Evolutionary conservation across 23 tunicate species (phyloP), one percentile per base, ranked within the genome.

Genomic region (Botrylloides violaceus): DNA sequence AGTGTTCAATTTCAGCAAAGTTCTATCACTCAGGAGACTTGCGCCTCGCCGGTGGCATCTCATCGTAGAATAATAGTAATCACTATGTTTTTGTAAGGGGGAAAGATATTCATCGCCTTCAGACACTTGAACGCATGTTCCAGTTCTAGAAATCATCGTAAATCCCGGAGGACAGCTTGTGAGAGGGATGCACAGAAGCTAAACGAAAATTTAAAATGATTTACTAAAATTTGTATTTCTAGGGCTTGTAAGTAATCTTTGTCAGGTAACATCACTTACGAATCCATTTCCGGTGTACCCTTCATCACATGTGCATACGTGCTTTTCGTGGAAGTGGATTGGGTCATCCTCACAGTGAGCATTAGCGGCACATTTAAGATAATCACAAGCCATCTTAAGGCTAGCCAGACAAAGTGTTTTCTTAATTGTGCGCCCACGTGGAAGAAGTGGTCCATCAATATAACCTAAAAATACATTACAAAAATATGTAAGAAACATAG

Each of bases 221-320:
- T n/a, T n/a, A n/a, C n/a, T n/a, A n/a, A n/a, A n/a, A n/a, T n/a
- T n/a, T n/a, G n/a, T n/a, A n/a, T n/a, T n/a, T n/a, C n/a, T n/a
- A n/a, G n/a, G n/a, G n/a, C n/a, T n/a, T n/a, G n/a, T n/a, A n/a
- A n/a, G n/a, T n/a, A n/a, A n/a, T n/a, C n/a, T n/a, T n/a, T n/a
- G n/a, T n/a, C n/a, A n/a, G n/a, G n/a, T 29, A 22, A 25, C 2
- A 22, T 25, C 30, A 65, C 79, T 47, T 80, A 86, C 95, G 35
- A 68, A 32, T 4, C 82, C 95, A 34, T 80, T 27, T 31, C 77
- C 77, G 59, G 75, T 63, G 50, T 33, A 86, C 3, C 95, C 86
- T 28, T 76, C 79, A 36, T 66, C 24, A 37, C 95, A 86, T 43
- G 37, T n/a, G 50, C 95, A 86, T 25, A 55, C 23, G 34, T 49